phyloP scores from a whole-genome alignment of 2,888 invertebrate species.

The Villa cingulata region DNA sequence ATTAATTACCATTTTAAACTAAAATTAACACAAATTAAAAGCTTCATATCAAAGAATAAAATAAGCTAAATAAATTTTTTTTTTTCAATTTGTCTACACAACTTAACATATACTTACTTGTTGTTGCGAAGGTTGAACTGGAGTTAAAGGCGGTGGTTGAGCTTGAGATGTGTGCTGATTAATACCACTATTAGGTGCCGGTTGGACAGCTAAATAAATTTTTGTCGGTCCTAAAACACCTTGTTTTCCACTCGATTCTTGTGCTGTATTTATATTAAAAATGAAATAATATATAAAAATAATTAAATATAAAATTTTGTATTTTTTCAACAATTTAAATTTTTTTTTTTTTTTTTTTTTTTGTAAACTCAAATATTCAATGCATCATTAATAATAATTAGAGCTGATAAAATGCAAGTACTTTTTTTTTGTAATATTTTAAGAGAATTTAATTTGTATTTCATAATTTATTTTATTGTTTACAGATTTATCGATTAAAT shows the following conservation, averaged over 20 bases:
- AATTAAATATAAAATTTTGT: slow-evolving; percentile 1
- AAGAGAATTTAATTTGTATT: not conserved
- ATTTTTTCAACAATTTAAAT: not conserved
- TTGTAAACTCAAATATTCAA: no score
- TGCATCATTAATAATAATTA: no score
- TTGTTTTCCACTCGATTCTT: slow-evolving; percentile 75
- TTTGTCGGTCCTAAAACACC: slow-evolving; percentile 75
- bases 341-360: no score
- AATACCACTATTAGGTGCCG: slow-evolving; percentile 39
- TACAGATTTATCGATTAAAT: not conserved
- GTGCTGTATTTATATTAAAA: slow-evolving; percentile 46
- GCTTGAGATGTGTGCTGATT: slow-evolving; percentile 29
- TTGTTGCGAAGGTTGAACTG: slow-evolving; percentile 37
- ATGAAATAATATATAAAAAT: slow-evolving; percentile 25
- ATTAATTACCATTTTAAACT: not conserved
- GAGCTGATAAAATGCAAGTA: not conserved
- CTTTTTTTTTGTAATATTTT: not conserved
- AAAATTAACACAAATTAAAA: not conserved
- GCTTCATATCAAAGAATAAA: not conserved
- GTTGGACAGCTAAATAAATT: slow-evolving; percentile 74
- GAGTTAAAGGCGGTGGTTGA: slow-evolving; percentile 41
- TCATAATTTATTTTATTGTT: no score
- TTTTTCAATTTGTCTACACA: not conserved
- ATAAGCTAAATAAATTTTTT: not conserved
- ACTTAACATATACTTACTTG: slow-evolving; percentile 35